Percentiles rank a stretch among this genome's conserved stretches.
These are phyloP conservation scores for Urocitellus parryii DNA, from an alignment of 2,113 vertebrate genomes.

Conservation along the genomic window DNA sequence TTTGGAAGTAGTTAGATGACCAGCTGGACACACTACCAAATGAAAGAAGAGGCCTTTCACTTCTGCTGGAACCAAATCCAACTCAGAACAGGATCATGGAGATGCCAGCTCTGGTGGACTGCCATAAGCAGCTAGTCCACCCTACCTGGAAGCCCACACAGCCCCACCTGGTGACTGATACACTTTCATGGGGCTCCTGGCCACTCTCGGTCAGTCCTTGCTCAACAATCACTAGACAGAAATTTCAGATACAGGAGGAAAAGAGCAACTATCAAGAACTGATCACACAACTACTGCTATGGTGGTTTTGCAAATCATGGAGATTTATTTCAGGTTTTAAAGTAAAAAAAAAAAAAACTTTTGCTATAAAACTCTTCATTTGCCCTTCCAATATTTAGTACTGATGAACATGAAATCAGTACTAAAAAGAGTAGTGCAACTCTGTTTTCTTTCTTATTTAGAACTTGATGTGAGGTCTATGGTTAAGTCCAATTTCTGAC, in stretches of 20 bases:
- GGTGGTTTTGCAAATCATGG: neutral
- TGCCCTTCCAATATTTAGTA: neutral
- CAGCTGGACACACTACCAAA: neutral
- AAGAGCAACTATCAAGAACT: neutral
- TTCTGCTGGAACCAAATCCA: neutral
- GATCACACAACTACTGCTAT: neutral
- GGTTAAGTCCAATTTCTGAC: neutral
- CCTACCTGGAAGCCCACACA: neutral
- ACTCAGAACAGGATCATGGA: neutral
- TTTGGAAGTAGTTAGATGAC: constrained; percentile 10
- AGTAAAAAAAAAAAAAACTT: neutral
- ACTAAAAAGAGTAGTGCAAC: accelerated
- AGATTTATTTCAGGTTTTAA: neutral
- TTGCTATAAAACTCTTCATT: neutral
- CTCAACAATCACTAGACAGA: neutral
- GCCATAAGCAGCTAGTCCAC: accelerated
- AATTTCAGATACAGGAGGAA: neutral
- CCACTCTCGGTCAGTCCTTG: neutral
- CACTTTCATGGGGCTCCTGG: neutral
- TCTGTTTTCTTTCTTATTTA: neutral
- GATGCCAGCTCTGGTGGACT: neutral
- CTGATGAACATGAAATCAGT: accelerated
- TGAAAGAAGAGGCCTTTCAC: neutral
- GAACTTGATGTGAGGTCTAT: neutral
- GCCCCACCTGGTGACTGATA: neutral